Evolutionary conservation across 2,113 vertebrate genomes (phyloP).

Genomic region (Hemiscyllium ocellatum): DNA sequence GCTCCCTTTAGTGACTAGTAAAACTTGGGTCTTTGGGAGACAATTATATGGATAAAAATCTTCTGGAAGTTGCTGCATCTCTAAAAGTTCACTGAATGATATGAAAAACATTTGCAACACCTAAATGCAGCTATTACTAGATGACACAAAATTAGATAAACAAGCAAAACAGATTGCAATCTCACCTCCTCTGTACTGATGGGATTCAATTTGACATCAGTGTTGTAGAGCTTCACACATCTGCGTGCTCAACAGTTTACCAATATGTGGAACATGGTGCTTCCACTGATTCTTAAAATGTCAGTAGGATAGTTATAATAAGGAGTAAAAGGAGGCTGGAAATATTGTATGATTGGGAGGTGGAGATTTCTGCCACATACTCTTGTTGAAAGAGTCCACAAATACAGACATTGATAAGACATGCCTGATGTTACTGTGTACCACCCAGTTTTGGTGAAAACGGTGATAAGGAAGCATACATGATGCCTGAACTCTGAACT

Average conservation of each 20-base stretch:
- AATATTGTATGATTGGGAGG: not conserved
- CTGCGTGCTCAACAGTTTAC: not conserved
- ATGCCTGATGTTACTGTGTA: not conserved
- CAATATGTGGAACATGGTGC: not conserved
- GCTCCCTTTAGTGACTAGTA: not conserved
- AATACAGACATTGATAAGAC: not conserved
- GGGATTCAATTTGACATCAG: not conserved
- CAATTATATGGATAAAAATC: not conserved
- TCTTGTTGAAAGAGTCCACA: not conserved
- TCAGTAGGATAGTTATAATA: not conserved
- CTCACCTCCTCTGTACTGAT: not conserved
- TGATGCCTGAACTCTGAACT: not conserved
- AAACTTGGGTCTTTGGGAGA: not conserved
- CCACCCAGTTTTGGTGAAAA: not conserved
- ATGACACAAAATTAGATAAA: conserved; percentile 7
- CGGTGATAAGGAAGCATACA: not conserved
- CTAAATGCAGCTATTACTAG: not conserved
- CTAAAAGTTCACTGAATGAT: not conserved
- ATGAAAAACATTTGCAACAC: not conserved
- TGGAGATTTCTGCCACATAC: not conserved
- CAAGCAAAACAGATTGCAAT: not conserved
- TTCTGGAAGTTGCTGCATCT: not conserved
- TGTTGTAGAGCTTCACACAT: not conserved
- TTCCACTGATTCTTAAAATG: not conserved
- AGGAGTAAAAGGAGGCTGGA: not conserved